Evolutionary conservation across 2,113 vertebrate species (phyloP), one percentile per base, ranked within the genome.

Genomic region (Mola mola): DNA sequence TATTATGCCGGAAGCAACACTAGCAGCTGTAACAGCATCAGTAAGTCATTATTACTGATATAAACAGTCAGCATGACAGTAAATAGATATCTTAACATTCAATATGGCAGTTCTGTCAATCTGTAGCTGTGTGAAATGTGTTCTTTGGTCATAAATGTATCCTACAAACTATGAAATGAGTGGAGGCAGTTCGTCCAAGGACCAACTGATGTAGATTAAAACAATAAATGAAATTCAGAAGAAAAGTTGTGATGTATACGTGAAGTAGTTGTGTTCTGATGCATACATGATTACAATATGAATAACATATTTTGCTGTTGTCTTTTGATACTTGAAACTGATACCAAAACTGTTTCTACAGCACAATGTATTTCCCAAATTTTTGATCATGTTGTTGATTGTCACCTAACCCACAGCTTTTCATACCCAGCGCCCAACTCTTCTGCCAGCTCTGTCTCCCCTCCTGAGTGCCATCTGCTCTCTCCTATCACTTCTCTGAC

Each of bases 91-190:
- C 84, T 90, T 91, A 85, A 89, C 79, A 89, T 88, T 89, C 75
- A 79, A 88, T 87, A 90, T 90, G 86, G 88, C 88, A 91, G 87
- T 90, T 91, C 86, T 87, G 90, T 88, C 70, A 86, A 84, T 88
- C 87, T 88, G 86, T 90, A 92, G 85, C 79, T 83, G 84, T 91
- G 89, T 92, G 86, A 86, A 89, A 84, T 81, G 88, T 91, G 87
- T 90, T 89, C 81, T 88, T 89, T 91, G 87, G 87, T 89, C 84
- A 87, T 89, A 86, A 91, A 92, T 92, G 88, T 89, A 91, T 89
- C 83, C 73, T 89, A 78, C 87, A 87, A 86, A 81, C 80, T 82
- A 90, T 76, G 81, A 78, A 86, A 70, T 71, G 69, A 79, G 79
- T 68, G 78, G 75, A 80, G 75, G 82, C 56, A 8, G 83, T 86